Base-by-base conservation (phyloP, 2,888 invertebrate species). In the Lasioglossum calceatum region DNA sequence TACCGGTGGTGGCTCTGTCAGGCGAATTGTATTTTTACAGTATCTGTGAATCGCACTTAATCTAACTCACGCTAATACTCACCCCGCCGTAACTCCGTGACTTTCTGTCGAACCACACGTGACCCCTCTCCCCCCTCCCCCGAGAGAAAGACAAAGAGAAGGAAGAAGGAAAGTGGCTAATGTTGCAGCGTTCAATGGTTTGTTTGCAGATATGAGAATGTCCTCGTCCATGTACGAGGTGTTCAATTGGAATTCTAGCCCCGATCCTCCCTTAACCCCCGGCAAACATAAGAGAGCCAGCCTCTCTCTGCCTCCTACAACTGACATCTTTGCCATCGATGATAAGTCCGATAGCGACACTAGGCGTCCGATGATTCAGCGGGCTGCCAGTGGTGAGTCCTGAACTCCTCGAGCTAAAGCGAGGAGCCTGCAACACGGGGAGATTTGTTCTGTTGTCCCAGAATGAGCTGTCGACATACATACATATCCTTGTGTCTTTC, bases 151-250 rank as follows among this genome's bases (percentile, higher is more conserved):
- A 64, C 54, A 23, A 44, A n/a, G 67, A 58, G 14, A 44, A 72
- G 42, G 76, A 73, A 54, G 50, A 58, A 54, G 64, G 32, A 42
- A 71, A 70, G 74, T 75, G 79, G 74, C 85, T 91, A 91, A 91
- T 91, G 85, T 81, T 91, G 90, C 85, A 90, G 91, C 91, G 86
- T 91, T 91, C 76, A 89, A 91, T 88, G 90, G 88, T 94, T 93
- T 95, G 93, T 95, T 96, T 96, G 91, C 96, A 96, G 96, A 96
- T 96, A 95, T 96, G 95, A 96, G 96, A 96, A 97, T 96, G 96
- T 97, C 97, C 95, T 96, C 97, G 95, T 97, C 97, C 95, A 97
- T 97, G 97, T 97, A 97, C 96, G 97, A 97, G 96, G 97, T 97
- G 94, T 97, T 97, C 96, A 96, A 97, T 96, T 97, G 97, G 97